phyloP scores from a whole-genome alignment of 2,888 invertebrate species.

The Epirrhoe alternata region DNA sequence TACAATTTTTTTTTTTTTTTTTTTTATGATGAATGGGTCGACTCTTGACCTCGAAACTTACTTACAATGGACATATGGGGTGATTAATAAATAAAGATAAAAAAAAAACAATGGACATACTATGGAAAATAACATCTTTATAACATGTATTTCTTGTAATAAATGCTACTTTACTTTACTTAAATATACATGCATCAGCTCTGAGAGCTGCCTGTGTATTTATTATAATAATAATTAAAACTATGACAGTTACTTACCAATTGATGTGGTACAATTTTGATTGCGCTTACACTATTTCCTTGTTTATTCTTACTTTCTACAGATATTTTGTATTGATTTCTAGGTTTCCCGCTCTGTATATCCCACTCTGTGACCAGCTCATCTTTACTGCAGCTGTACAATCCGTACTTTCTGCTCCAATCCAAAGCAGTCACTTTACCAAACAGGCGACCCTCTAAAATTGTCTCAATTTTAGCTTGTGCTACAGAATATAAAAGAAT shows the following conservation, averaged over 20 bases:
- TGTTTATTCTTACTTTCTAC: conserved; percentile 88
- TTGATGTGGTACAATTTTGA: conserved; percentile 85
- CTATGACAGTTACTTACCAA: conserved; percentile 62
- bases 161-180: too few relatives aligned
- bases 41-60: too few relatives aligned
- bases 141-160: too few relatives aligned
- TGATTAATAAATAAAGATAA: too few relatives aligned
- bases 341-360: conserved; percentile 73
- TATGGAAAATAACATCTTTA: too few relatives aligned
- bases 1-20: too few relatives aligned
- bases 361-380: conserved; percentile 85
- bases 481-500: conserved; percentile 89
- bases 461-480: conserved; percentile 86
- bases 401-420: conserved; percentile 82
- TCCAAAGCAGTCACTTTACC: conserved; percentile 79
- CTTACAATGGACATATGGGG: too few relatives aligned
- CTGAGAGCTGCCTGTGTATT: too few relatives aligned
- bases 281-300: conserved; percentile 82
- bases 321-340: conserved; percentile 78
- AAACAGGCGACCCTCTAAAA: conserved; percentile 79
- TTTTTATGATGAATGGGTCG: too few relatives aligned
- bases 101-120: too few relatives aligned
- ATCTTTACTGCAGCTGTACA: conserved; percentile 83
- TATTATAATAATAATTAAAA: too few relatives aligned
- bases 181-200: too few relatives aligned